Evolutionary conservation across 2,888 invertebrate genomes (phyloP), one percentile per base, ranked within the genome.

Genomic region (Drosophila mimetica): DNA sequence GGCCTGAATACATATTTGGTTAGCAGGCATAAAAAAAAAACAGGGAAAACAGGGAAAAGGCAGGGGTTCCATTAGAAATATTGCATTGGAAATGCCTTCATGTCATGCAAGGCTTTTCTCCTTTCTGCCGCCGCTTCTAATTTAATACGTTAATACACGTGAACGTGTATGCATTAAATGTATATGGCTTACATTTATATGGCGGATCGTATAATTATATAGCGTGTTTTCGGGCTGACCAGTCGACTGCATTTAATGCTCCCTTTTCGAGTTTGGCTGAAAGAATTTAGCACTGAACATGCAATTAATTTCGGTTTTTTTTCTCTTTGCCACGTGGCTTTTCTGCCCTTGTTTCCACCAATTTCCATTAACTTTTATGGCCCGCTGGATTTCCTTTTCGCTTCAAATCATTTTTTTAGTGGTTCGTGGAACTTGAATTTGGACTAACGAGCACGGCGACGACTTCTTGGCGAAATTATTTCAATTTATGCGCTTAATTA

Each of bases 241-340:
- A 54, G 41, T 55, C 28, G 41, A 67, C 57, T 86, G 83, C 83
- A 86, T 79, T 83, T 74, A 81, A 83, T 86, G 79, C 58, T 46
- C 36, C 51, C 28, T 51, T 63, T 32, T 46, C n/a, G 44, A 37
- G 59, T 18, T 48, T 16, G 28, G 59, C 44, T 58, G 18, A 67
- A 86, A 79, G 81, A 81, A 81, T 86, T 81, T 77, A 86, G 69
- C 81, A 81, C 78, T 69, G 66, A 71, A 64, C 74, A 32, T 75
- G 85, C 86, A 81, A 86, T 81, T 75, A 80, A 71, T 71, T 70
- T 55, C 0, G 52, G 34, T 50, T n/a, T 25, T 25, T 63, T 41
- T 39, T n/a, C n/a, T n/a, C n/a, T 28, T 47, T n/a, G 59, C 36
- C 71, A 48, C 71, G 60, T 71, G 67, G 67, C 70, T 3, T 46